Evolutionary conservation across 2,888 invertebrate species (phyloP), one percentile per base, ranked within the genome.

Genomic region (Stenolophus ochropezus): DNA sequence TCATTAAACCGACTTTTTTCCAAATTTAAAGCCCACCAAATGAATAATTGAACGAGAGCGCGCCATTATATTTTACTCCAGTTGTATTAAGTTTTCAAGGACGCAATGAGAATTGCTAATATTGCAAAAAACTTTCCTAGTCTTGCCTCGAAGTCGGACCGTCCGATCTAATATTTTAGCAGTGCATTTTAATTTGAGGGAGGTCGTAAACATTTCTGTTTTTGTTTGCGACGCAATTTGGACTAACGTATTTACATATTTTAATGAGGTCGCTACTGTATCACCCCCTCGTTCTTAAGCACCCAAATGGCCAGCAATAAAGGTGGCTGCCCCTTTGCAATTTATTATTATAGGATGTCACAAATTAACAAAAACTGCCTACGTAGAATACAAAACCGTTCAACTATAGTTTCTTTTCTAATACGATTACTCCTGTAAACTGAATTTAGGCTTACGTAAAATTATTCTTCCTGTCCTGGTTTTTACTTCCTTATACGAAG

Each of bases 241-340:
- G 85, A 85, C 86, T 84, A 86, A 84, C 86, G 74, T 81, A 87
- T 87, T 87, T 87, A 86, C 87, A 87, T 87, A 87, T 87, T 87
- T 87, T 87, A 87, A 87, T 87, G 87, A 87, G 86, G 85, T 71
- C n/a, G 69, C 79, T 51, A 51, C 53, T 79, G 79, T 79, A 79
- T 58, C 20, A 58, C 47, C 58, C 33, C 20, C 21, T 25, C 53
- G 27, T 27, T 8, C 21, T 74, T 49, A 51, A 51, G 49, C 23
- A 18, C 6, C 6, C 4, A 25, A 65, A 65, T 42, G 33, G 21
- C 69, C 8, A 11, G 20, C 69, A 27, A 21, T 23, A 20, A 42
- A 42, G 42, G 42, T 73, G 20, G 6, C 23, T 75, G 25, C 74
- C 53, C 53, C 14, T n/a, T 27, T 14, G 14, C 1, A 75, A 53